These are phyloP conservation scores for Myodes glareolus DNA, from an alignment of 2,113 vertebrate genomes.

Conservation along the genomic window DNA sequence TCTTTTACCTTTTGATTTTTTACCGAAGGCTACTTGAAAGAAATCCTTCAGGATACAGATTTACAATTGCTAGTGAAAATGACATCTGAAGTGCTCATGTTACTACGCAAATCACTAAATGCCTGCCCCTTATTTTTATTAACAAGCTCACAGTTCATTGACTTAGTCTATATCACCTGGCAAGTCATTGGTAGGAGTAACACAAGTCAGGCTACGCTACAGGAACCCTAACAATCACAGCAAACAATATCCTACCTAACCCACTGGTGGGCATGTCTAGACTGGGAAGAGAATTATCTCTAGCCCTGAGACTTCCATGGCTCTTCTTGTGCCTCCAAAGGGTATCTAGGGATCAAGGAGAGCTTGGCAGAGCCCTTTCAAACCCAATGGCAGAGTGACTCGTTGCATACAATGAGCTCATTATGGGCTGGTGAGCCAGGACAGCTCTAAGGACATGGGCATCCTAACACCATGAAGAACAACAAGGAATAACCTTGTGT, in stretches of 20 bases:
- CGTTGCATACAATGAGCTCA: neutral
- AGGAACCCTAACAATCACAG: neutral
- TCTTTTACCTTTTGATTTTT: slow-evolving; percentile 30
- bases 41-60: neutral
- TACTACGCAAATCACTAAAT: neutral
- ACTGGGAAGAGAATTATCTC: neutral
- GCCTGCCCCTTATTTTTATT: neutral
- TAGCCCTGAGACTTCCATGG: neutral
- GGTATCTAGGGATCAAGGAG: neutral
- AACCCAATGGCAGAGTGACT: neutral
- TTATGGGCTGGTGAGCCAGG: neutral
- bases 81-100: neutral
- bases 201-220: neutral
- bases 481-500: neutral
- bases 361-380: neutral
- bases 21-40: neutral
- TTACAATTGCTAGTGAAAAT: neutral
- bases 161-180: neutral
- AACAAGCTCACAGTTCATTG: neutral
- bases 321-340: neutral
- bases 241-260: neutral
- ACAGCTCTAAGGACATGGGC: neutral
- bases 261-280: neutral
- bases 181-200: neutral
- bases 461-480: neutral